Evolutionary conservation across 2,888 invertebrate species (phyloP).

Genomic region (Zhengitettix transpicula): DNA sequence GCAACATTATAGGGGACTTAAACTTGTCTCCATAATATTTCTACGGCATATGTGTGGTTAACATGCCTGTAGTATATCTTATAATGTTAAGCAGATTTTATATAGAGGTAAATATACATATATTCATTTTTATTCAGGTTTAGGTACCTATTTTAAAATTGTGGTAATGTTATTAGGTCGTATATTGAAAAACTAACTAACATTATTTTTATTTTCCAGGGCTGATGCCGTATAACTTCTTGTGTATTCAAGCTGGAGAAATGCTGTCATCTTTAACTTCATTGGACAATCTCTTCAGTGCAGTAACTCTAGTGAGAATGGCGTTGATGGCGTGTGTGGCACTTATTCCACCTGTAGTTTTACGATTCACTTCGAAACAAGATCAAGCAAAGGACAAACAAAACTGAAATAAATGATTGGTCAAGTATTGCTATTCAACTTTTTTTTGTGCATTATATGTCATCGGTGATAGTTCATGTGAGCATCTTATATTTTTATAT

Average conservation of each 20-base stretch:
- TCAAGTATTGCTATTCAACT: too few relatives aligned
- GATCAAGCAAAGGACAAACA: too few relatives aligned
- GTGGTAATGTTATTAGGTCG: background rate
- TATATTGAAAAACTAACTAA: background rate
- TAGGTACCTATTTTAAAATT: background rate
- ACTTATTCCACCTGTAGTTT: constrained; percentile 13
- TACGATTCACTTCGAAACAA: background rate
- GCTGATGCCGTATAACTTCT: constrained; percentile 40
- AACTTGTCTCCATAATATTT: too few relatives aligned
- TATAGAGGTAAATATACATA: background rate
- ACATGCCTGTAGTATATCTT: too few relatives aligned
- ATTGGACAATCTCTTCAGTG: constrained; percentile 29
- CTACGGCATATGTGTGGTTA: too few relatives aligned
- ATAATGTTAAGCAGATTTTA: too few relatives aligned
- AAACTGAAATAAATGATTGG: too few relatives aligned
- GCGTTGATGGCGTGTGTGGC: constrained; percentile 14
- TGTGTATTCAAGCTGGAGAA: constrained; percentile 38
- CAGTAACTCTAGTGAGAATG: constrained; percentile 17
- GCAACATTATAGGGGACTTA: too few relatives aligned
- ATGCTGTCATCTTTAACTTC: constrained; percentile 31
- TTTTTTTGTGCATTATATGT: too few relatives aligned
- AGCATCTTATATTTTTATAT: too few relatives aligned
- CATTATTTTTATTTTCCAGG: constrained; percentile 24
- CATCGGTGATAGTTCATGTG: too few relatives aligned
- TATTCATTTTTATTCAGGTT: background rate